phyloP scores from a whole-genome alignment of 2,888 invertebrate genomes.

The Nephrocerus scutellatus region DNA sequence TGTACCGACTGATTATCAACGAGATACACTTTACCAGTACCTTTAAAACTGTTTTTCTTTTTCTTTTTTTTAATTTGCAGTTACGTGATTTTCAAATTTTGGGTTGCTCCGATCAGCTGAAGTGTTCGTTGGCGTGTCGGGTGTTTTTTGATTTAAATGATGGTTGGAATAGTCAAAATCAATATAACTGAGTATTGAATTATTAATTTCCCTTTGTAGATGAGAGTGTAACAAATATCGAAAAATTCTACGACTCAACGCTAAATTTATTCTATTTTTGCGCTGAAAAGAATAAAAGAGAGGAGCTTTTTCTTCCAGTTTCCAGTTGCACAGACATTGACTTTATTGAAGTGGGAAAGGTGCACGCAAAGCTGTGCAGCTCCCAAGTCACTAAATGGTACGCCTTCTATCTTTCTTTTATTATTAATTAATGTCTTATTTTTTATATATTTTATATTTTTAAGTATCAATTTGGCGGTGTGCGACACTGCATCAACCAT shows the following conservation, averaged over 20 bases:
- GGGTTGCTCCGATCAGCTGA: constrained; percentile 46
- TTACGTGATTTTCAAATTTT: constrained; percentile 42
- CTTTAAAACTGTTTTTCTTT: constrained; percentile 9
- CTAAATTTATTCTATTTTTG: constrained; percentile 30
- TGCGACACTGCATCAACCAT: constrained; percentile 48
- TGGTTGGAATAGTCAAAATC: constrained; percentile 41
- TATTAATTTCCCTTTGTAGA: constrained; percentile 16
- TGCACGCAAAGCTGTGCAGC: constrained; percentile 25
- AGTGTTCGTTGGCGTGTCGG: constrained; percentile 49
- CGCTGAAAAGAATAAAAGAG: constrained; percentile 12
- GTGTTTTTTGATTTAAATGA: constrained; percentile 53
- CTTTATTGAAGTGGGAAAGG: constrained; percentile 22
- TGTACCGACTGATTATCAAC: too few species aligned
- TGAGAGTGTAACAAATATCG: constrained; percentile 20
- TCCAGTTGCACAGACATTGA: constrained; percentile 27
- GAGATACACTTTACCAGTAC: too few species aligned
- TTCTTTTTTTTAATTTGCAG: constrained; percentile 8
- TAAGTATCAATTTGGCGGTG: constrained; percentile 39
- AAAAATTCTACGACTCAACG: constrained; percentile 24
- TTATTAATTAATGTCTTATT: too few species aligned
- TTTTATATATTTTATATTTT: constrained; percentile 13
- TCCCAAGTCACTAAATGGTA: constrained; percentile 7
- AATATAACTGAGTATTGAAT: too few species aligned
- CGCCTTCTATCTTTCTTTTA: too few species aligned
- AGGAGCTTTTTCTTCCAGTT: constrained; percentile 27